Base-by-base conservation (phyloP, 2,797 vertebrate genomes). In the Enteromius unitaeniatus region DNA sequence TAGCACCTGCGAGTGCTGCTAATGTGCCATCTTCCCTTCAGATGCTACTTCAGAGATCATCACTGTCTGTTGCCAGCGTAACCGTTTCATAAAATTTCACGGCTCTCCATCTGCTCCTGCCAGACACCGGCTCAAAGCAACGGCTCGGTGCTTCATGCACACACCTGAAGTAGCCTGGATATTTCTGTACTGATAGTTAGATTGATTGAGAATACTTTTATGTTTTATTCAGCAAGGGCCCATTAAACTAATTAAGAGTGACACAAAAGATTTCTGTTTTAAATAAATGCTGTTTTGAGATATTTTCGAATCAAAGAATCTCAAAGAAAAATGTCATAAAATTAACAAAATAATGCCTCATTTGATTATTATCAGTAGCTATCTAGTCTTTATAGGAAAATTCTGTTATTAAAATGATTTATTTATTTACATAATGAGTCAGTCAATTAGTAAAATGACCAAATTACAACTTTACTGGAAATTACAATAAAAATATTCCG, bases 81-180 rank as follows among this genome's bases (percentile, higher is more conserved):
- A 96, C 96, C 95, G 95, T 95, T 96, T 96, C 95, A 96, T 96
- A 95, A 96, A 95, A 96, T 95, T 95, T 96, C 95, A 95, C 95
- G 95, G 95, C 95, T 95, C 95, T 93, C 95, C 95, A 96, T 96
- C 95, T 96, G 96, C 95, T 93, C 95, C 92, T 92, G 89, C 92
- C 93, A 79, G 77, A 91, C 72, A 93, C 37, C 17, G 60, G 93
- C 94, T 69, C 94, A 95, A 95, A 95, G 95, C 94, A 95, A 92
- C 95, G 37, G 55, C 51, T 69, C 31, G 53, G 53, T 62, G 69
- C 78, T 37, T 80, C 62, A 15, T 17, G 17, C 6, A 5, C 4
- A 10, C 26, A 74, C 26, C 11, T 60, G n/a, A 55, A 55, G 21
- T 0, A n/a, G 40, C 40, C 40, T 42, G 40, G 53, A 55, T 55